phyloP scores from a whole-genome alignment of 2,797 vertebrate species.

The Gallinago nigripennis region DNA sequence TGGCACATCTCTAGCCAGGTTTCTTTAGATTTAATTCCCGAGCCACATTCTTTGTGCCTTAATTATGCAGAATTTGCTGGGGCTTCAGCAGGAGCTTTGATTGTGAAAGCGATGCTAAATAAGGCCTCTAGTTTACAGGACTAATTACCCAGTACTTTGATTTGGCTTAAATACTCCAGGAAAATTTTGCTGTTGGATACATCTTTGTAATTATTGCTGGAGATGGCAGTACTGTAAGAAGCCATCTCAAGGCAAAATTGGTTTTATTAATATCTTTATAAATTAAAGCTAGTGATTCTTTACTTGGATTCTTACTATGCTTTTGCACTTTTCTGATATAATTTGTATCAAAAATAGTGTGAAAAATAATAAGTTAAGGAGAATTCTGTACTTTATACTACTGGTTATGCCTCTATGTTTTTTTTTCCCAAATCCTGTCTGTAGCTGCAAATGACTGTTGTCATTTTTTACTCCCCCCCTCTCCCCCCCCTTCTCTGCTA shows the following conservation, averaged over 20 bases:
- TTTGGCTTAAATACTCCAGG: neutral
- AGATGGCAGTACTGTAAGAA: neutral
- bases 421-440: neutral
- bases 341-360: neutral
- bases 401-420: neutral
- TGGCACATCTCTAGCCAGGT: neutral
- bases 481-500: neutral
- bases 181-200: neutral
- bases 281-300: neutral
- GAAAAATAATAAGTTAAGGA: neutral
- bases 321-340: neutral
- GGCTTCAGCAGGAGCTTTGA: neutral
- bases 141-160: neutral
- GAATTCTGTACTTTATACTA: neutral
- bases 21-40: neutral
- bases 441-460: neutral
- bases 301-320: neutral
- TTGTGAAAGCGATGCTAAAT: neutral
- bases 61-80: neutral
- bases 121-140: neutral
- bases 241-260: slow-evolving; percentile 7
- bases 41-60: neutral
- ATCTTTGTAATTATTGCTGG: neutral
- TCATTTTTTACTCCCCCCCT: fast-evolving
- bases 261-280: slow-evolving; percentile 26